Conservation (phyloP, 2,888 invertebrate genomes). For the Mystacides longicornis region DNA sequence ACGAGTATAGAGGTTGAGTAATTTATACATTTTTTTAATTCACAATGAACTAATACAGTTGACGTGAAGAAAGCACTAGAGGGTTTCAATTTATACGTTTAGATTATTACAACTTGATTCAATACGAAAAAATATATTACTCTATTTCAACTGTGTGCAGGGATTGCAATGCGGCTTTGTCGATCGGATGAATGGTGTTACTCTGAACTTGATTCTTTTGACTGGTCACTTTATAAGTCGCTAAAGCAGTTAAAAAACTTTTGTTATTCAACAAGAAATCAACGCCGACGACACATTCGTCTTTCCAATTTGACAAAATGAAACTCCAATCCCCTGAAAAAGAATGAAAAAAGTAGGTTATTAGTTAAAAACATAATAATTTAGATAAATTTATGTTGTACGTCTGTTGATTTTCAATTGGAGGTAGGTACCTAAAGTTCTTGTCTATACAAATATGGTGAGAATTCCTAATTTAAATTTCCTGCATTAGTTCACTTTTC, state of each 20-base stretch:
- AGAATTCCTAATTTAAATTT: too few relatives aligned
- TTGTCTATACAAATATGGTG: too few relatives aligned
- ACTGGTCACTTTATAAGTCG: slow-evolving; percentile 14
- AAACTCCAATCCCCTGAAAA: slow-evolving; percentile 21
- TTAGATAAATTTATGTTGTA: too few relatives aligned
- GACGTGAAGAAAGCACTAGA: too few relatives aligned
- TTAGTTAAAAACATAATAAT: too few relatives aligned
- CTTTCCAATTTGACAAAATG: slow-evolving; percentile 17
- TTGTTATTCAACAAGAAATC: slow-evolving; percentile 18
- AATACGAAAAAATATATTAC: slow-evolving; percentile 9
- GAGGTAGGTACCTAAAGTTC: too few relatives aligned
- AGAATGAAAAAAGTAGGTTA: neutral
- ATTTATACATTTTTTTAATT: too few relatives aligned
- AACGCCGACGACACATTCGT: slow-evolving; percentile 19
- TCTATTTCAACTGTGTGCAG: slow-evolving; percentile 17
- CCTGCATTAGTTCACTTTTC: too few relatives aligned
- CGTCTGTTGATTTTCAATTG: too few relatives aligned
- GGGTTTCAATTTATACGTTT: too few relatives aligned
- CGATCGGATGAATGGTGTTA: slow-evolving; percentile 15
- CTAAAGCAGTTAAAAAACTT: slow-evolving; percentile 16
- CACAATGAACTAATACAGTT: too few relatives aligned
- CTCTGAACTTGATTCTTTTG: slow-evolving; percentile 14
- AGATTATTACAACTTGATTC: neutral
- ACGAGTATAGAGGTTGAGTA: too few relatives aligned
- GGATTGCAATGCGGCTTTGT: slow-evolving; percentile 17